These are phyloP conservation scores for Choloepus hoffmanni DNA, from an alignment of 2,113 vertebrate species.

Conservation along the genomic window DNA sequence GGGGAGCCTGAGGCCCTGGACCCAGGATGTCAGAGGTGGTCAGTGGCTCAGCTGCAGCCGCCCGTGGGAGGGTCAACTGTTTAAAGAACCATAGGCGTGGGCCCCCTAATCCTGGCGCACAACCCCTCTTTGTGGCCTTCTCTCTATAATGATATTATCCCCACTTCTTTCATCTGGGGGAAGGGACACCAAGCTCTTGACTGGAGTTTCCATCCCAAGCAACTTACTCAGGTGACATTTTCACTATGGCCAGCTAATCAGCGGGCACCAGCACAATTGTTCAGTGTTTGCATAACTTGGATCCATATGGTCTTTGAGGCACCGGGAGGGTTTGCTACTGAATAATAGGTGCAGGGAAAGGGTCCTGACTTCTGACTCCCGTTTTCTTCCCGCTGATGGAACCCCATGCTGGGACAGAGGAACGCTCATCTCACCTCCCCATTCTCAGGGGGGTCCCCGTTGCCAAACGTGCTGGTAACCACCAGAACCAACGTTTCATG, in stretches of 20 bases:
- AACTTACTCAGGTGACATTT: background rate
- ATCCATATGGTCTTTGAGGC: background rate
- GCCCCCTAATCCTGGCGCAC: rapidly evolving
- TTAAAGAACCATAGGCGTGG: background rate
- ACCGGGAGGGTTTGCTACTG: background rate
- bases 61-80: no score
- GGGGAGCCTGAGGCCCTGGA: background rate
- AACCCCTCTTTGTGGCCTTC: background rate
- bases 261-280: rapidly evolving
- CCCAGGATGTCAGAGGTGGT: background rate
- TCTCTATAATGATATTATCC: background rate
- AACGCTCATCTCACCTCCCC: slow-evolving; percentile 91
- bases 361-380: rapidly evolving
- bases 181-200: background rate
- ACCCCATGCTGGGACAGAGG: background rate
- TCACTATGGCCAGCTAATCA: background rate
- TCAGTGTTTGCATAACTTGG: background rate
- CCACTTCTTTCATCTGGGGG: background rate
- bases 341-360: background rate
- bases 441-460: slow-evolving; percentile 97
- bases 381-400: rapidly evolving
- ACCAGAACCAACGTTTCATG: slow-evolving; percentile 95
- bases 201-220: background rate
- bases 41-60: background rate
- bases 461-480: slow-evolving; percentile 98